phyloP scores from a whole-genome alignment of 2,797 vertebrate species.

The Myiothlypis chrysogaster region DNA sequence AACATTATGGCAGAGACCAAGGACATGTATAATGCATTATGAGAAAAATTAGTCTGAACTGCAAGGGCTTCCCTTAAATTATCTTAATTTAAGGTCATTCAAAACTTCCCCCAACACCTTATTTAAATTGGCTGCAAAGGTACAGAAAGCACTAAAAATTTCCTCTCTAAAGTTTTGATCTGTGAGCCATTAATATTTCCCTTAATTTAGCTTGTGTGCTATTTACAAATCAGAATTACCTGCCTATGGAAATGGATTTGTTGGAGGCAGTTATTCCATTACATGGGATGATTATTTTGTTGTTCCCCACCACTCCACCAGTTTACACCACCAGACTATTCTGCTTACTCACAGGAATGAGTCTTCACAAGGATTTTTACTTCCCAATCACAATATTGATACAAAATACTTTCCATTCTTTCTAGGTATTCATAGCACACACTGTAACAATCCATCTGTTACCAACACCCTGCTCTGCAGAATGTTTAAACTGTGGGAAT shows the following conservation, averaged over 20 bases:
- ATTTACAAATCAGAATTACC: background rate
- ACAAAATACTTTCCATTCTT: background rate
- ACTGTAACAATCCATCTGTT: background rate
- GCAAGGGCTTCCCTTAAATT: background rate
- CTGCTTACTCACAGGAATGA: background rate
- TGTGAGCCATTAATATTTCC: background rate
- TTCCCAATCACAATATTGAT: background rate
- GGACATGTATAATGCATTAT: background rate
- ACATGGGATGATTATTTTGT: background rate
- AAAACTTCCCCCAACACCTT: constrained; percentile 4
- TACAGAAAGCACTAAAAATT: background rate
- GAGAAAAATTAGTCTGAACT: constrained; percentile 17
- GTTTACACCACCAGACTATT: background rate
- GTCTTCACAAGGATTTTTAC: background rate
- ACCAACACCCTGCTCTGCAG: background rate
- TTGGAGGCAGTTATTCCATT: background rate
- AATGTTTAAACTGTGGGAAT: background rate
- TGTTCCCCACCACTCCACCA: background rate
- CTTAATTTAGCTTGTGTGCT: background rate
- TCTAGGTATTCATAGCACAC: background rate
- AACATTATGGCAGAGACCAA: background rate
- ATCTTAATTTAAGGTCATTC: constrained; percentile 33
- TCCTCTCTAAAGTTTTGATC: background rate
- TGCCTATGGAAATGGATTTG: background rate
- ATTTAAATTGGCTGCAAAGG: constrained; percentile 6